Percentiles rank a stretch among this genome's conserved stretches.
These are phyloP conservation scores for Drosophila villosipedis DNA, from an alignment of 2,888 invertebrate genomes.

Conservation along the genomic window DNA sequence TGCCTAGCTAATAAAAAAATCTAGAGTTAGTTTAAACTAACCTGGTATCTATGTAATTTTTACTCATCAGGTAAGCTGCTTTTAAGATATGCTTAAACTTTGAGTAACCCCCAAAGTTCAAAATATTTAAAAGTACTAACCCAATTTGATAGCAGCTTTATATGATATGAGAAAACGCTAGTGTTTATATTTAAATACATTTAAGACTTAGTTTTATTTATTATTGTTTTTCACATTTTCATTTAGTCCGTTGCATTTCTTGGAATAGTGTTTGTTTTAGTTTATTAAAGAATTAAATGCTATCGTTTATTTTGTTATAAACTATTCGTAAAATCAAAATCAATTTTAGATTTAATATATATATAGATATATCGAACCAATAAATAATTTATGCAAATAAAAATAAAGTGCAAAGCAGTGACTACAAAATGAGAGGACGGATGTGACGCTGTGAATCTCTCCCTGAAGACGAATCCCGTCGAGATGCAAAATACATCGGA, in stretches of 20 bases:
- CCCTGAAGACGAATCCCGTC: neutral
- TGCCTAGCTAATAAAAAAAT: neutral
- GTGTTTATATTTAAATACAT: neutral
- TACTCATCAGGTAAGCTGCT: neutral
- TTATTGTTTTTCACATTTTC: neutral
- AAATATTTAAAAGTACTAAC: neutral
- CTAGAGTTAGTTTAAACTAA: neutral
- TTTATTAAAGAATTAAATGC: neutral
- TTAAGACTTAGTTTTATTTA: neutral
- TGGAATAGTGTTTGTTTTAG: neutral
- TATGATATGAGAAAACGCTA: neutral
- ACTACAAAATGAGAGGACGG: neutral
- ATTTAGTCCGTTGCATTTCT: neutral
- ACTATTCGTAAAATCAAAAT: neutral
- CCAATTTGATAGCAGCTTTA: neutral
- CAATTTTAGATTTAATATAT: no score
- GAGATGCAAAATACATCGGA: neutral
- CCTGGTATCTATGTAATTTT: neutral
- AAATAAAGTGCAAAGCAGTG: neutral
- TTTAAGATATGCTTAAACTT: neutral
- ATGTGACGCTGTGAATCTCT: neutral
- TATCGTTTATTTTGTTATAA: neutral
- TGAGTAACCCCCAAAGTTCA: neutral
- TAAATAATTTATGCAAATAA: neutral
- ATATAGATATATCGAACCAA: neutral